phyloP scores from a whole-genome alignment of 2,888 invertebrate genomes.

The Eudasyphora cyanicolor region DNA sequence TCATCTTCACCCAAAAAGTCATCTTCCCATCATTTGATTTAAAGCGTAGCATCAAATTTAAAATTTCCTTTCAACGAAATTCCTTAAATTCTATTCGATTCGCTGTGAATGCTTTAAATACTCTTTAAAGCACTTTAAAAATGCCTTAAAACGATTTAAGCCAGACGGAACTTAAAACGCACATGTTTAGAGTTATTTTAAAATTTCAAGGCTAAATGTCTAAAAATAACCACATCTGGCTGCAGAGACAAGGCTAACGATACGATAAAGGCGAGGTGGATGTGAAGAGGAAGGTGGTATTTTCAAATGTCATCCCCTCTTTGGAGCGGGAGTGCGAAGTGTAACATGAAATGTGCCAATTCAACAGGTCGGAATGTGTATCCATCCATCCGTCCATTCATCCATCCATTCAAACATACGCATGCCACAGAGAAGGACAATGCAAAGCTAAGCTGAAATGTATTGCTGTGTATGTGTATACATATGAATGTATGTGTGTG shows the following conservation, averaged over 20 bases:
- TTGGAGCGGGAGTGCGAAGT: neutral
- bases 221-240: slow-evolving; percentile 15
- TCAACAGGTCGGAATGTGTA: slow-evolving; percentile 36
- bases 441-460: slow-evolving; percentile 44
- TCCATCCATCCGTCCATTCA: slow-evolving; percentile 13
- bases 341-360: slow-evolving; percentile 10
- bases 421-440: slow-evolving; percentile 30
- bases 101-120: neutral
- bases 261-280: neutral
- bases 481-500: neutral
- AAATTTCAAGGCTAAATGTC: slow-evolving; percentile 11
- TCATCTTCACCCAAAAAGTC: too few relatives aligned
- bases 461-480: neutral
- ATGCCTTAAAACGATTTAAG: neutral
- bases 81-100: too few relatives aligned
- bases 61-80: neutral
- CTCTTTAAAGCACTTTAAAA: neutral
- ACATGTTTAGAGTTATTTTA: slow-evolving; percentile 28
- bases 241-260: neutral
- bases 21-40: too few relatives aligned
- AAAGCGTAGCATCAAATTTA: neutral
- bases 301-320: slow-evolving; percentile 12
- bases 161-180: slow-evolving; percentile 4
- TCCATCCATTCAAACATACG: slow-evolving; percentile 3
- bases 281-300: neutral